Evolutionary conservation across 2,113 vertebrate genomes (phyloP).

Genomic region (Epinephelus cyanopodus): DNA sequence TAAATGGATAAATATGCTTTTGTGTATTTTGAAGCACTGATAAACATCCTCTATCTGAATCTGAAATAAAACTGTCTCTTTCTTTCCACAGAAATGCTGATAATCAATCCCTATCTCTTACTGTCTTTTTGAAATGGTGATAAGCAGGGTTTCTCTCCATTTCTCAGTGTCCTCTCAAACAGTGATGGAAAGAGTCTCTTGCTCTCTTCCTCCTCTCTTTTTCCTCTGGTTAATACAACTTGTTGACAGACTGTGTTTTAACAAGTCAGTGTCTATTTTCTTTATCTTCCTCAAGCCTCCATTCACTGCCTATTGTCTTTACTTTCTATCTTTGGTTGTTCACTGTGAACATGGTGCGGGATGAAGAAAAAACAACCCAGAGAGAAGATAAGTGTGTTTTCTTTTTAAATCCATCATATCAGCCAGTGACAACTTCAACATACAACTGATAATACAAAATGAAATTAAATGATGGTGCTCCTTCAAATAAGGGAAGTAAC

Average conservation of each 20-base stretch:
- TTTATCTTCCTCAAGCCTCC: conserved; percentile 23
- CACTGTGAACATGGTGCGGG: too few species aligned
- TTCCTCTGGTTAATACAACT: not conserved
- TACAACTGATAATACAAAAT: not conserved
- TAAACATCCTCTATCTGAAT: not conserved
- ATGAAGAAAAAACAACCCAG: conserved; percentile 4
- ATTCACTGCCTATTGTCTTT: not conserved
- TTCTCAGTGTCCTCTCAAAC: not conserved
- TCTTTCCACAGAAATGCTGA: not conserved
- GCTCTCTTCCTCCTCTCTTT: not conserved
- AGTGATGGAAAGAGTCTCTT: not conserved
- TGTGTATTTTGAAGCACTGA: not conserved
- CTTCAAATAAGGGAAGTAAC: not conserved
- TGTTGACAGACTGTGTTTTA: not conserved
- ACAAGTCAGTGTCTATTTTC: conserved; percentile 14
- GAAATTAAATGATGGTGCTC: not conserved
- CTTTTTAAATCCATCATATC: not conserved
- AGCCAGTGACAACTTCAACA: not conserved
- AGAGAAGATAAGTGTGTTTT: not conserved
- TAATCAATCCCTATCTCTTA: not conserved
- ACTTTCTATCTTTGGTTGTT: not conserved
- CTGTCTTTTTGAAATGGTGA: not conserved
- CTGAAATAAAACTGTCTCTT: not conserved
- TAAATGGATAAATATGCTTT: not conserved
- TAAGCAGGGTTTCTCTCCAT: not conserved